Conservation (phyloP, 2,797 vertebrate species). For the Aulostomus chinensis region DNA sequence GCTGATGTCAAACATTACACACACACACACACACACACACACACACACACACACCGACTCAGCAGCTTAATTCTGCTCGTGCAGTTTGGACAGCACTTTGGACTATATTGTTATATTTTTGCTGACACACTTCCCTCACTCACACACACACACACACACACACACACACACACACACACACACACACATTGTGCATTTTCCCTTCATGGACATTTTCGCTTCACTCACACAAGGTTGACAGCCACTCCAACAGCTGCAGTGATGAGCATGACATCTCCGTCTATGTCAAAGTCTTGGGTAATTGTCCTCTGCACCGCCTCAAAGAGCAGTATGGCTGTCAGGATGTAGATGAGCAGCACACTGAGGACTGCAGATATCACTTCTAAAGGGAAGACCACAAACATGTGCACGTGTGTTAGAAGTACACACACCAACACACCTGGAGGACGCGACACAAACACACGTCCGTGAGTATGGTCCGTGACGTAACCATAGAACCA, state of each 20-base stretch:
- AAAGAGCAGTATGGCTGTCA: constrained; percentile 90
- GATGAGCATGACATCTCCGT: constrained; percentile 98
- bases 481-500: no score
- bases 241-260: constrained; percentile 95
- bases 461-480: no score
- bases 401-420: no score
- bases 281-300: constrained; percentile 91
- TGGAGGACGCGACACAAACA: no score
- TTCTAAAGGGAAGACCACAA: constrained; percentile 84
- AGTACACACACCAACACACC: no score
- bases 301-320: constrained; percentile 95
- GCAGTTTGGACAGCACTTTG: constrained; percentile 3
- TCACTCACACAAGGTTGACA: constrained; percentile 92
- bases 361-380: constrained; percentile 93
- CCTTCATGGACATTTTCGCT: not conserved
- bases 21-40: not conserved
- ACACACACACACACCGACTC: not conserved
- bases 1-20: constrained; percentile 22
- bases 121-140: not conserved
- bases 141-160: constrained; percentile 48
- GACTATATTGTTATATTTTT: not conserved
- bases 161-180: no score
- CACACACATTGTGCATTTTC: no score
- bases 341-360: constrained; percentile 92
- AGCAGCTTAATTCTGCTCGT: not conserved